Evolutionary conservation across 2,113 vertebrate genomes (phyloP), one percentile per base, ranked within the genome.

Genomic region (Turnix velox): DNA sequence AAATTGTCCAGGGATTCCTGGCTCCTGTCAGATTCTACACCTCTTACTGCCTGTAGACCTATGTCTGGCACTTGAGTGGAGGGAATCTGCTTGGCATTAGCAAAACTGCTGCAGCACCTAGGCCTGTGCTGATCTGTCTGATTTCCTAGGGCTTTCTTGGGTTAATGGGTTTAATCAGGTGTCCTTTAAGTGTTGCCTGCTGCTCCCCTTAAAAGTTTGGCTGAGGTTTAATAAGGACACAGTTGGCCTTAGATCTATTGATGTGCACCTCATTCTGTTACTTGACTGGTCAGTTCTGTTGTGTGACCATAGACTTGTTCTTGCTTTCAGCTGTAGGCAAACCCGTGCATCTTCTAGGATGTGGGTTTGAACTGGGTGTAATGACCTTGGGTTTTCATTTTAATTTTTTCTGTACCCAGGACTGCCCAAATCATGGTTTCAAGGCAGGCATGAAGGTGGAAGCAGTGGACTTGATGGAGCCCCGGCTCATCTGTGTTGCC

Each of bases 401-500:
- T 39, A 11, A 7, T 33, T 19, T 62, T 76, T 51, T 18, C 16
- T 58, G 25, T 18, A 23, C 25, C 14, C 91, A 99, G 99, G 99
- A 99, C 96, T 98, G 97, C 88, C 98, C 98, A 14, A 98, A 98
- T 77, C 99, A 99, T 0, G 95, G 98, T 80, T 99, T 99, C 97
- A 97, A 95, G 78, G 95, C 98, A 65, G 98, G 98, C 93, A 98
- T 98, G 98, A 99, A 99, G 97, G 97, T 99, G 66, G 99, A 99
- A 97, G 99, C 99, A 1, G 99, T 99, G 92, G 99, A 99, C 96
- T 95, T 99, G 95, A 99, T 99, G 99, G 99, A 99, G 93, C 99
- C 99, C 2, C 98, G 99, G 7, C 98, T 99, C 54, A 98, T 99
- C 94, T 99, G 99, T 0, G 99, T 99, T 80, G 99, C 99, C 95